Conservation (phyloP, 1,140 invertebrate species). For the Chymomyza costata region DNA sequence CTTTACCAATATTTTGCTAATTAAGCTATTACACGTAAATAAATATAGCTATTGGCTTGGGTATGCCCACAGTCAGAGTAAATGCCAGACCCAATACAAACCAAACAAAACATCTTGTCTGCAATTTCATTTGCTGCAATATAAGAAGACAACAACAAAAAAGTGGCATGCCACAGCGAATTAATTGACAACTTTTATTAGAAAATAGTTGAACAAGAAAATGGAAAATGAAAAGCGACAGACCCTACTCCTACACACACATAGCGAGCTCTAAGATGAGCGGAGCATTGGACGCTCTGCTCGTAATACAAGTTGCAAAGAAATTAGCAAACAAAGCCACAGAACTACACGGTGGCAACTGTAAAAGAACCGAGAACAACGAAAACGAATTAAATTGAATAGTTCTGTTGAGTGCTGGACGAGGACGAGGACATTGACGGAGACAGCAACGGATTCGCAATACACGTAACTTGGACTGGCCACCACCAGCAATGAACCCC, state of each 20-base stretch:
- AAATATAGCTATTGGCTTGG: no score
- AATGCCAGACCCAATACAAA: no score
- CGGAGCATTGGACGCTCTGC: conserved; percentile 13
- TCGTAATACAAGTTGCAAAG: conserved; percentile 1
- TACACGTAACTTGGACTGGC: no score
- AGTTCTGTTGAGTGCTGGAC: neutral
- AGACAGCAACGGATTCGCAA: no score
- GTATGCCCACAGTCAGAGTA: no score
- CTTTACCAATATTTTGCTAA: no score
- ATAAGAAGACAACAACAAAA: no score
- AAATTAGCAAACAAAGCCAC: conserved; percentile 54
- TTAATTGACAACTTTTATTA: conserved; percentile 56
- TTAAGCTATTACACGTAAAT: no score
- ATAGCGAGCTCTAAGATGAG: conserved; percentile 30
- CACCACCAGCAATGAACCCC: no score
- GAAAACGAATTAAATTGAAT: conserved; percentile 47
- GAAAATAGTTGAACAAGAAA: conserved; percentile 40
- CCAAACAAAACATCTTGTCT: no score
- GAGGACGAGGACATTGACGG: no score
- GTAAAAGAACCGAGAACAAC: neutral
- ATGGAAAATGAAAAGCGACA: neutral
- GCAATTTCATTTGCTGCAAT: no score
- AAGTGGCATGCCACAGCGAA: conserved; percentile 39
- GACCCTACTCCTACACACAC: neutral
- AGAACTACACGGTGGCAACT: neutral